Evolutionary conservation across 2,888 invertebrate genomes (phyloP).

Genomic region (Lamellibrachia satsuma): DNA sequence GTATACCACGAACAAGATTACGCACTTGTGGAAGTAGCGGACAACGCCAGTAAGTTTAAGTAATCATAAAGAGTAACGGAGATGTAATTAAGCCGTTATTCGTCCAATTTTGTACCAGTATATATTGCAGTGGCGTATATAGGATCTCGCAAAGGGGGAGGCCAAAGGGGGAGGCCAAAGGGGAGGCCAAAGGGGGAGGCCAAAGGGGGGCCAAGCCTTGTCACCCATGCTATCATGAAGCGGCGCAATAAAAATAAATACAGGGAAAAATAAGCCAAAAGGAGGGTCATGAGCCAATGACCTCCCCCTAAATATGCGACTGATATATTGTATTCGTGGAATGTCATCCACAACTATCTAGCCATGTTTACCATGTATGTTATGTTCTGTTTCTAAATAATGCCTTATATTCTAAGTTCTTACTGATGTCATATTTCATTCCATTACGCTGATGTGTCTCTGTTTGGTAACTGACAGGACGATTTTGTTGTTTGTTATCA

Average conservation of each 20-base stretch:
- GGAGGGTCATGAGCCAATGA: too few relatives aligned
- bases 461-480: neutral
- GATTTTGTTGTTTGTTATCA: neutral
- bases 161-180: too few relatives aligned
- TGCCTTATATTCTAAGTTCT: neutral
- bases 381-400: neutral
- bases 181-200: too few relatives aligned
- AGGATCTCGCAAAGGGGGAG: too few relatives aligned
- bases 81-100: neutral
- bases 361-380: neutral
- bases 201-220: too few relatives aligned
- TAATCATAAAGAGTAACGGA: neutral
- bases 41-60: neutral
- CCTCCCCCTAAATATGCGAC: neutral
- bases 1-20: neutral
- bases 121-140: too few relatives aligned
- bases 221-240: too few relatives aligned
- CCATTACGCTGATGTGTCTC: neutral
- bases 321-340: neutral
- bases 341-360: neutral
- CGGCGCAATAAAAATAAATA: too few relatives aligned
- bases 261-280: too few relatives aligned
- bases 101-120: neutral
- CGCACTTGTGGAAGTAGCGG: neutral
- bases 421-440: neutral